Conservation (phyloP, 2,888 invertebrate genomes). For the Cheilosia soror region DNA sequence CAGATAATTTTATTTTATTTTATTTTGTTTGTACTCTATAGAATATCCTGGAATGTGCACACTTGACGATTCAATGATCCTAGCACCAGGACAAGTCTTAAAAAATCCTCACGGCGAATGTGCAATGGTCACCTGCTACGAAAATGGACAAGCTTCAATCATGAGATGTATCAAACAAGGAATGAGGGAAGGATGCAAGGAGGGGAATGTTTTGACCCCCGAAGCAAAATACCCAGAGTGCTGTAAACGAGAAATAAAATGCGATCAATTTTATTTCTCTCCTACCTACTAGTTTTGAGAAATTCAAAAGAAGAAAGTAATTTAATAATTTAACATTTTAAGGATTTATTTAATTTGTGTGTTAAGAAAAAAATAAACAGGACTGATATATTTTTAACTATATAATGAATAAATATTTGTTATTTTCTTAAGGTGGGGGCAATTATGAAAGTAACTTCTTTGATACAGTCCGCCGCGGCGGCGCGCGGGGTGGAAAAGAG, state of each 20-base stretch:
- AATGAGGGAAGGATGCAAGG: slow-evolving; percentile 66
- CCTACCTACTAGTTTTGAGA: slow-evolving; percentile 32
- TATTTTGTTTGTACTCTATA: slow-evolving; percentile 1
- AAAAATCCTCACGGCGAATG: slow-evolving; percentile 58
- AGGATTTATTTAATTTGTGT: slow-evolving; percentile 33
- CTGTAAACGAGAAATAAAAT: slow-evolving; percentile 61
- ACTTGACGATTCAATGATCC: slow-evolving; percentile 54
- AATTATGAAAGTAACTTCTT: neutral
- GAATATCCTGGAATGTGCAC: slow-evolving; percentile 67
- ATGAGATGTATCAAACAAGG: slow-evolving; percentile 63
- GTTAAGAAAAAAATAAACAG: slow-evolving; percentile 23
- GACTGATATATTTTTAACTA: slow-evolving; percentile 48
- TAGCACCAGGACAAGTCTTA: slow-evolving; percentile 40
- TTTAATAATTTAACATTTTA: slow-evolving; percentile 6
- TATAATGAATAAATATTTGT: neutral
- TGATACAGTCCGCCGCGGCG: no score
- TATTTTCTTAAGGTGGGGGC: neutral
- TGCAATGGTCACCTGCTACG: slow-evolving; percentile 61
- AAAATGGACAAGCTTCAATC: slow-evolving; percentile 63
- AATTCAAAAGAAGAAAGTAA: slow-evolving; percentile 4
- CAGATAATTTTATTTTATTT: neutral
- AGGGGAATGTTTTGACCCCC: slow-evolving; percentile 55
- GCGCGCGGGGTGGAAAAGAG: no score
- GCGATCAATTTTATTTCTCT: slow-evolving; percentile 54
- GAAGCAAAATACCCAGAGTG: slow-evolving; percentile 59